Evolutionary conservation across 2,797 vertebrate species (phyloP).

Genomic region (Leucoraja ocellata): DNA sequence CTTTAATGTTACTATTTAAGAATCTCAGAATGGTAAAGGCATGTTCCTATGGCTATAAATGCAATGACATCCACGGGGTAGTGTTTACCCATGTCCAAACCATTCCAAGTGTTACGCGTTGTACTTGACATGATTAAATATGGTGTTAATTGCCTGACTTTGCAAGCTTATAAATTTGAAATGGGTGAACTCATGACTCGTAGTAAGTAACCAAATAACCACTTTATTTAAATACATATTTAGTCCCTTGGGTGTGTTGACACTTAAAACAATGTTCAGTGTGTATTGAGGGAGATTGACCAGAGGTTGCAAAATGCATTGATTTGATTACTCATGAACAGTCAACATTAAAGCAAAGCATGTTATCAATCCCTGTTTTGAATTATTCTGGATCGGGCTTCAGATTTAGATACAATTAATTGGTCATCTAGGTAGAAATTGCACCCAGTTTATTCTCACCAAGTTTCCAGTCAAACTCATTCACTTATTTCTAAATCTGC

Average conservation of each 20-base stretch:
- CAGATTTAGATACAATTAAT: too few relatives aligned
- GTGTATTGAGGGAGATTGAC: neutral
- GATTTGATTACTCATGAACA: neutral
- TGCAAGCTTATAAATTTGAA: neutral
- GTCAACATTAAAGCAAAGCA: neutral
- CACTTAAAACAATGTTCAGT: neutral
- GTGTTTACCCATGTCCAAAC: neutral
- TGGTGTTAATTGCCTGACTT: neutral
- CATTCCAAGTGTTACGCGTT: neutral
- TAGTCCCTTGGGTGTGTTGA: neutral
- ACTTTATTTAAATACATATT: neutral
- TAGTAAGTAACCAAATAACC: too few relatives aligned
- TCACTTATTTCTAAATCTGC: too few relatives aligned
- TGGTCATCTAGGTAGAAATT: too few relatives aligned
- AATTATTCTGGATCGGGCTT: too few relatives aligned
- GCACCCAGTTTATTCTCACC: too few relatives aligned
- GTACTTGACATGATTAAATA: neutral
- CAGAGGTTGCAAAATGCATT: neutral
- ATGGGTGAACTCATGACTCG: neutral
- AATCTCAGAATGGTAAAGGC: neutral
- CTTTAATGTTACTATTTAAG: neutral
- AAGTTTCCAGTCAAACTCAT: too few relatives aligned
- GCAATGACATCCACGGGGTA: neutral
- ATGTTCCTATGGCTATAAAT: neutral
- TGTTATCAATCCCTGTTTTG: neutral